phyloP scores from a whole-genome alignment of 2,888 invertebrate genomes.

The Plemyria rubiginata region DNA sequence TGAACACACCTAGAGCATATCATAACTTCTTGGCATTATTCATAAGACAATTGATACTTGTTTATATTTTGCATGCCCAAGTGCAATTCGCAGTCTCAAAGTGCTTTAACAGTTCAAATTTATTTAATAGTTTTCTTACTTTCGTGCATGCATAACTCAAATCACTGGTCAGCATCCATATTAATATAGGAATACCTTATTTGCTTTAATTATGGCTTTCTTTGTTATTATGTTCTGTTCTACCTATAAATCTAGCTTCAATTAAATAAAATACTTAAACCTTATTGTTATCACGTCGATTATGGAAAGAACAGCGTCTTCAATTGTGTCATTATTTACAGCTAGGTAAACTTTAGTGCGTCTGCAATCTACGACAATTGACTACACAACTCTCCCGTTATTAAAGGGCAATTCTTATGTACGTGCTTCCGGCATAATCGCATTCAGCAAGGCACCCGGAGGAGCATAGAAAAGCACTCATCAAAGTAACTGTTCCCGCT shows the following conservation, averaged over 20 bases:
- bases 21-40: conserved; percentile 4
- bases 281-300: conserved; percentile 49
- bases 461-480: conserved; percentile 55
- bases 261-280: neutral
- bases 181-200: too few species aligned
- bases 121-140: too few species aligned
- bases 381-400: conserved; percentile 72
- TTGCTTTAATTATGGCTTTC: too few species aligned
- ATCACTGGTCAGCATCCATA: too few species aligned
- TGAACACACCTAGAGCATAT: conserved; percentile 6
- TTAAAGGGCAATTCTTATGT: conserved; percentile 79
- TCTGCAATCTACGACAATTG: conserved; percentile 78
- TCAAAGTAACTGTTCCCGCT: conserved; percentile 52
- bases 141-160: neutral
- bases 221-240: too few species aligned
- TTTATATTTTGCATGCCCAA: conserved; percentile 10
- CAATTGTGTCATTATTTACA: conserved; percentile 81
- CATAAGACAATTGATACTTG: conserved; percentile 3
- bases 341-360: conserved; percentile 73
- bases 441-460: conserved; percentile 61
- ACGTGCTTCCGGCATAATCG: conserved; percentile 76
- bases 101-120: too few species aligned
- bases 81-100: neutral
- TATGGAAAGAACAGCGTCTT: conserved; percentile 63
- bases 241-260: neutral